phyloP scores from a whole-genome alignment of 2,888 invertebrate genomes.

The Parnassius mnemosyne region DNA sequence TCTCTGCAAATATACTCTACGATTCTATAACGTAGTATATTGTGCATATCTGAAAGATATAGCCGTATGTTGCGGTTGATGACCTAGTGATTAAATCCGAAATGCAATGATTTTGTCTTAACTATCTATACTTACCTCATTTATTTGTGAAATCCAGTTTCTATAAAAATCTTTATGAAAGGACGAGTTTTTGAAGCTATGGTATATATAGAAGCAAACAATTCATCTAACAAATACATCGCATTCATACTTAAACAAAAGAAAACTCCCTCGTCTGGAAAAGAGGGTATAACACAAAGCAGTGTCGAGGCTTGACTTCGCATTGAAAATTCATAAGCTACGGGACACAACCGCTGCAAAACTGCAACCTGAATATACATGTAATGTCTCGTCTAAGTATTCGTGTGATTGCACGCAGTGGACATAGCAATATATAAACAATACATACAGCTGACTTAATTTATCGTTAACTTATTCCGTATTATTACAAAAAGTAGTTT shows the following conservation, averaged over 20 bases:
- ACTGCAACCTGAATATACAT: conserved; percentile 10
- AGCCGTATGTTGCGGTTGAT: too few relatives aligned
- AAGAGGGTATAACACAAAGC: conserved; percentile 28
- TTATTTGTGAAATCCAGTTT: conserved; percentile 7
- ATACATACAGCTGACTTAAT: too few relatives aligned
- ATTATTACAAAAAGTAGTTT: too few relatives aligned
- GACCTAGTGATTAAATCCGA: too few relatives aligned
- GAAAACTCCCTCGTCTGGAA: conserved; percentile 27
- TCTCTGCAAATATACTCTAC: too few relatives aligned
- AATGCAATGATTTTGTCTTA: too few relatives aligned
- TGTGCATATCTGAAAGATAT: too few relatives aligned
- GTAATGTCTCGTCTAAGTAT: conserved; percentile 19
- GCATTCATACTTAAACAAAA: conserved; percentile 27
- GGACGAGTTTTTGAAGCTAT: conserved; percentile 18
- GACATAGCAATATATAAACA: neutral
- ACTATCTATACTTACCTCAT: neutral
- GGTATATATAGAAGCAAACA: conserved; percentile 24
- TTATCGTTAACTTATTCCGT: too few relatives aligned
- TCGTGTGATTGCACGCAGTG: neutral
- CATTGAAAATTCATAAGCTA: conserved; percentile 28
- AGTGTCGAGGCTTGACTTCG: conserved; percentile 25
- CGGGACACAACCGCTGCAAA: conserved; percentile 22
- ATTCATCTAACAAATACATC: conserved; percentile 25
- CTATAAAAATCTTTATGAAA: conserved; percentile 17
- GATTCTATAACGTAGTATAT: too few relatives aligned